Evolutionary conservation across 2,888 invertebrate genomes (phyloP), one percentile per base, ranked within the genome.

Genomic region (Standfussiana lucernea): DNA sequence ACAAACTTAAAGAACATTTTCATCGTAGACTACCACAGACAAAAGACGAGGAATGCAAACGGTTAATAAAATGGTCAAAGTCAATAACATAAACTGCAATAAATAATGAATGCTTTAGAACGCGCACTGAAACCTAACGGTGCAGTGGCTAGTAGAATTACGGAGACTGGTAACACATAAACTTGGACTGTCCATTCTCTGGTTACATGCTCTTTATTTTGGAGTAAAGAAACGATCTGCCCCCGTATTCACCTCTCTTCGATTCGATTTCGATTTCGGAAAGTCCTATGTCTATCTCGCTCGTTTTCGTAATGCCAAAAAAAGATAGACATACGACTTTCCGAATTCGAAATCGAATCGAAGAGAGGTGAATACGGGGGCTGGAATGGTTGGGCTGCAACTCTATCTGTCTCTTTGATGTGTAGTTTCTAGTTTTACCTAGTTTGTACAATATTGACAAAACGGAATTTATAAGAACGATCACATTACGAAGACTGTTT

Each of bases 31-130:
- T 24, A 42, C 35, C 28, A 35, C 40, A 83, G 61, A 85, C 71
- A 82, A 85, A 85, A 64, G 61, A 53, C 32, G 15, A 35, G 69
- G 65, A 83, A 82, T 77, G 82, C 40, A 76, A 84, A 71, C 67
- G 35, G 50, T 32, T 71, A 42, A 61, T 76, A 81, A 81, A 81
- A 77, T 75, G 64, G 18, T 24, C 72, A 78, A 78, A 61, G 18
- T 24, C 72, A 78, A 78, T 80, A 83, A 79, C 72, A 72, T 74
- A 2, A 47, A 67, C 42, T 79, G 69, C n/a, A n/a, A n/a, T n/a
- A n/a, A n/a, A n/a, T n/a, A n/a, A 85, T 80, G 77, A 70, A 72
- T 72, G 79, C 75, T 85, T 78, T 61, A 74, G 74, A 84, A 72
- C 62, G 68, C 37, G 18, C 37, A 73, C 67, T 79, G 80, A 72